Base-by-base conservation (phyloP, 2,797 vertebrate genomes). In the Sebastes dallii region DNA sequence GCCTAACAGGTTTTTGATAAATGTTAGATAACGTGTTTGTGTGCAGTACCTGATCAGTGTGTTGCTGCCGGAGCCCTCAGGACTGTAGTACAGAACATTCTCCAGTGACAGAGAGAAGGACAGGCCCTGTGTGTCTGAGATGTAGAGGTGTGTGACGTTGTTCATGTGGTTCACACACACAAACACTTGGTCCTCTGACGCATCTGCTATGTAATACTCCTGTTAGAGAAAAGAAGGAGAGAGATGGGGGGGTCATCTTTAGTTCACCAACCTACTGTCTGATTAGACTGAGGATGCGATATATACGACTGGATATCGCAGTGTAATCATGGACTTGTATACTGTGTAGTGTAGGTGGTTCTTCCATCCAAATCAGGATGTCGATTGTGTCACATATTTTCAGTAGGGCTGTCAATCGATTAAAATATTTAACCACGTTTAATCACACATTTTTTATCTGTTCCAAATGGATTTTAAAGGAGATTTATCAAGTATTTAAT, bases 131-230 rank as follows among this genome's bases (percentile, higher is more conserved):
- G 96, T 96, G 94, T 99, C 99, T 0, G 99, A 99, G 95, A 99
- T 99, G 94, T 99, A 99, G 54, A 99, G 94, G 90, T 99, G 97
- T 36, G 98, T 99, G 24, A 95, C 89, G 85, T 98, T 99, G 96
- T 97, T 96, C 61, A 95, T 93, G 20, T 99, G 97, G 89, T 97
- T 98, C 91, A 99, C 98, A 0, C 98, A 99, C 76, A 98, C 99
- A 20, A 99, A 99, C 91, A 99, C 99, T 85, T 99, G 98, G 85
- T 99, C 99, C 91, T 99, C 99, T 0, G 97, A 99, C 2, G 98
- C 98, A 0, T 99, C 99, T 0, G 97, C 97, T 0, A 99, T 95
- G 78, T 99, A 99, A 89, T 97, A 99, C 72, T 99, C 98, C 98
- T 99, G 93, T 66, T 34, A 50, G 25, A 50, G 24, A 3, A 14